Evolutionary conservation across 2,113 vertebrate genomes (phyloP), one percentile per base, ranked within the genome.

Genomic region (Eulemur rufifrons): DNA sequence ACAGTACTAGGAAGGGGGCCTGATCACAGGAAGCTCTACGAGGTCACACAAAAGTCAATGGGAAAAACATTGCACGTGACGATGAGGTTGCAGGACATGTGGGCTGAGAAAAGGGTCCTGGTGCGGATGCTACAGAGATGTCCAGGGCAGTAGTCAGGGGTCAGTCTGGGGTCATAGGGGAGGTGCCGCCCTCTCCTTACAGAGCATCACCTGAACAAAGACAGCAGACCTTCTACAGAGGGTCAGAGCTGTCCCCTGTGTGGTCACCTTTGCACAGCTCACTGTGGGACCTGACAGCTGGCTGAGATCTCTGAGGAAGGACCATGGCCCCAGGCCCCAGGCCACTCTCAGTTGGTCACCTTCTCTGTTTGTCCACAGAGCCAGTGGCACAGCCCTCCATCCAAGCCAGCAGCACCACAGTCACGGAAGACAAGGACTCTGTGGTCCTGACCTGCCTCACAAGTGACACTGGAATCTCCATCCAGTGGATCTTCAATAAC

Each of bases 361-460:
- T 42, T 42, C 45, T 54, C 25, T 78, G 8, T 42, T n/a, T 59
- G 1, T 92, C 85, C 50, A 61, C 77, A 92, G 95, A 50, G 12
- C 2, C 0, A 11, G 59, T 95, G 59, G 54, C 47, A 9, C 9
- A 2, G 39, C 68, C 95, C 9, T 11, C 4, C 39, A 7, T 92
- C 17, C 15, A 52, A 0, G 42, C 37, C 59, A 50, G 0, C 77
- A 76, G 29, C n/a, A 91, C 42, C 76, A 71, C 39, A 42, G 32
- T 88, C 71, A 66, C 12, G 34, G 86, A 89, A 71, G 2, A 63
- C 2, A 2, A 59, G 3, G 66, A 45, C 0, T 4, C 8, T 0
- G 45, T 86, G 73, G 3, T 4, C 52, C 34, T 96, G 14, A 91
- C n/a, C 73, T 96, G 97, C 32, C 7, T 4, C 47, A 74, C 93